Percentiles rank a stretch among this genome's conserved stretches.
phyloP scores from a whole-genome alignment of 1,140 invertebrate genomes.

The Drosophila ohnishii region DNA sequence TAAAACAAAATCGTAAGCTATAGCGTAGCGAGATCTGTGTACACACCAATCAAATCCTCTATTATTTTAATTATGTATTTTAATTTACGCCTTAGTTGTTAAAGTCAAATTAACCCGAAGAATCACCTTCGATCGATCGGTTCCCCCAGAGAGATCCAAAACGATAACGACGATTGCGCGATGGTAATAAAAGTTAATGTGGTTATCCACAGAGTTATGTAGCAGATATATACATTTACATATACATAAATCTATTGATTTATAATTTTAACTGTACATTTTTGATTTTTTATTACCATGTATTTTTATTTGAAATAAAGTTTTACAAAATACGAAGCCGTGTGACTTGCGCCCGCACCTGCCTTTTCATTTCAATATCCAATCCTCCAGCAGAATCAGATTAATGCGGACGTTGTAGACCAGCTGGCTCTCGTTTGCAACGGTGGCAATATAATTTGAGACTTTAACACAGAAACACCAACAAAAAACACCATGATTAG shows the following conservation, averaged over 20 bases:
- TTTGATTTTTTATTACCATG: slow-evolving; percentile 78
- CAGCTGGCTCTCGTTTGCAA: slow-evolving; percentile 73
- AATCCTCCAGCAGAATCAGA: slow-evolving; percentile 8
- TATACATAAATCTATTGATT: slow-evolving; percentile 75
- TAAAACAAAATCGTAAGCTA: slow-evolving; percentile 10
- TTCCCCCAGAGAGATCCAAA: slow-evolving; percentile 9
- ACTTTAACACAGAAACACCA: slow-evolving; percentile 16
- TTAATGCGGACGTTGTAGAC: slow-evolving; percentile 55
- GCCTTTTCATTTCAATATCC: slow-evolving; percentile 53
- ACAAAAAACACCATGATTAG: slow-evolving; percentile 1
- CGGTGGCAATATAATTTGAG: slow-evolving; percentile 28
- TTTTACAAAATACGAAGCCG: slow-evolving; percentile 69
- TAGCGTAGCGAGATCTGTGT: slow-evolving; percentile 38
- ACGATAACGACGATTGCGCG: slow-evolving; percentile 27
- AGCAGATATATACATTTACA: slow-evolving; percentile 60
- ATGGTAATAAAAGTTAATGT: slow-evolving; percentile 40
- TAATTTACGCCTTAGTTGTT: slow-evolving; percentile 74
- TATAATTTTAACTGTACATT: slow-evolving; percentile 78
- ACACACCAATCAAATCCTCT: slow-evolving; percentile 59
- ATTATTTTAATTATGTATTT: slow-evolving; percentile 71
- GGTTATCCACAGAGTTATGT: slow-evolving; percentile 52
- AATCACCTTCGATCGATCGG: slow-evolving; percentile 11
- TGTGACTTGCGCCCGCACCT: slow-evolving; percentile 34
- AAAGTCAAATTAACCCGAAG: slow-evolving; percentile 45
- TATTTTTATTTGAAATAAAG: slow-evolving; percentile 81